Percentiles rank a stretch among this genome's conserved stretches.
Evolutionary conservation across 2,888 invertebrate species (phyloP).

Genomic region (Diplazon laetatorius): DNA sequence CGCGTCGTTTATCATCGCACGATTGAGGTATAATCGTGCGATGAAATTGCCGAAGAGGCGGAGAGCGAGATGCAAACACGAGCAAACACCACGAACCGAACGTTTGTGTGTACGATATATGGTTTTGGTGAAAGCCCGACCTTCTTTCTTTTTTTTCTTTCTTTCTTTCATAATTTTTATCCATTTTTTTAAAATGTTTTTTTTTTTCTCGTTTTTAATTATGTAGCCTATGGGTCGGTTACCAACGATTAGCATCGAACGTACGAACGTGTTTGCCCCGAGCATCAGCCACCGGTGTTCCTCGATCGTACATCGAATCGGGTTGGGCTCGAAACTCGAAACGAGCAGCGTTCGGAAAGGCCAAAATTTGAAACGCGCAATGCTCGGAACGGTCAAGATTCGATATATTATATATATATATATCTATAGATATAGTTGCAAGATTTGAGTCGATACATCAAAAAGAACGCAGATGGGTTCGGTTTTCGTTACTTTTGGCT

Average conservation of each 20-base stretch:
- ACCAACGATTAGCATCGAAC: constrained; percentile 64
- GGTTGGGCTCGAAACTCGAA: no score
- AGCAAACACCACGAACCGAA: background rate
- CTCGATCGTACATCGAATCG: constrained; percentile 64
- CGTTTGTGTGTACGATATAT: constrained; percentile 3
- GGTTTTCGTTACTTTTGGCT: no score
- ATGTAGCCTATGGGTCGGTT: constrained; percentile 53
- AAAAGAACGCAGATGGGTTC: no score
- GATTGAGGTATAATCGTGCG: constrained; percentile 17
- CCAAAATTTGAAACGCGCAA: constrained; percentile 40
- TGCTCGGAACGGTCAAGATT: no score
- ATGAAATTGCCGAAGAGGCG: constrained; percentile 28
- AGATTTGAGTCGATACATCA: no score
- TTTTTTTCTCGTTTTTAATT: constrained; percentile 59
- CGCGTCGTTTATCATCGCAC: constrained; percentile 24
- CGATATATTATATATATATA: no score
- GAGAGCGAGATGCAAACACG: background rate
- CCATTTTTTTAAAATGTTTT: no score
- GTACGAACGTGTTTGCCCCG: constrained; percentile 33
- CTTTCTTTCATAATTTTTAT: no score
- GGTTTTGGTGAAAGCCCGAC: constrained; percentile 63
- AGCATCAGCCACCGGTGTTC: constrained; percentile 50
- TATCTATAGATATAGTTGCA: no score
- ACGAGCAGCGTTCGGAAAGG: constrained; percentile 62
- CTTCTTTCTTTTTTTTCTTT: no score